Conservation (phyloP, 1,140 invertebrate species). For the Metopolophium dirhodum region DNA sequence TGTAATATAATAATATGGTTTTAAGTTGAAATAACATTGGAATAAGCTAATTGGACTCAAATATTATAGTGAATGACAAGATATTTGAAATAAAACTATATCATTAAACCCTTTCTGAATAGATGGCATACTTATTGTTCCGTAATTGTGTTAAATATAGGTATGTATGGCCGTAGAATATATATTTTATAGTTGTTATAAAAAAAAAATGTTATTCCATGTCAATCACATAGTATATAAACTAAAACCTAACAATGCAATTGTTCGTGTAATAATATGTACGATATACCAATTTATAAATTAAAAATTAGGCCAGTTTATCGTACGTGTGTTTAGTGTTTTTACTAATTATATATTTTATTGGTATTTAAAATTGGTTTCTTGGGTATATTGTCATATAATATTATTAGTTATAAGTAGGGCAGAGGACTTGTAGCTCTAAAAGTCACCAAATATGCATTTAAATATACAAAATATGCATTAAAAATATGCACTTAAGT, state of each 20-base stretch:
- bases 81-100: slow-evolving; percentile 8
- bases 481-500: no score
- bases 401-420: no score
- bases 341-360: no score
- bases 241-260: neutral
- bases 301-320: neutral
- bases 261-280: neutral
- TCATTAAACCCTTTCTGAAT: neutral
- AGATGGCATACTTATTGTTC: slow-evolving; percentile 8
- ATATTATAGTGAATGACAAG: neutral
- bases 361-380: neutral
- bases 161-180: neutral
- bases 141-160: neutral
- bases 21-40: neutral
- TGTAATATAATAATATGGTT: neutral
- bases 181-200: neutral
- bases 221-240: neutral
- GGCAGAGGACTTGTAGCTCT: no score
- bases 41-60: neutral
- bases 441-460: no score
- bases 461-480: no score
- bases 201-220: neutral
- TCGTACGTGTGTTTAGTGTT: no score
- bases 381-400: no score
- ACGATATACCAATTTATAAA: neutral